Evolutionary conservation across 1,140 invertebrate genomes (phyloP).

Genomic region (Ceratina australensis): DNA sequence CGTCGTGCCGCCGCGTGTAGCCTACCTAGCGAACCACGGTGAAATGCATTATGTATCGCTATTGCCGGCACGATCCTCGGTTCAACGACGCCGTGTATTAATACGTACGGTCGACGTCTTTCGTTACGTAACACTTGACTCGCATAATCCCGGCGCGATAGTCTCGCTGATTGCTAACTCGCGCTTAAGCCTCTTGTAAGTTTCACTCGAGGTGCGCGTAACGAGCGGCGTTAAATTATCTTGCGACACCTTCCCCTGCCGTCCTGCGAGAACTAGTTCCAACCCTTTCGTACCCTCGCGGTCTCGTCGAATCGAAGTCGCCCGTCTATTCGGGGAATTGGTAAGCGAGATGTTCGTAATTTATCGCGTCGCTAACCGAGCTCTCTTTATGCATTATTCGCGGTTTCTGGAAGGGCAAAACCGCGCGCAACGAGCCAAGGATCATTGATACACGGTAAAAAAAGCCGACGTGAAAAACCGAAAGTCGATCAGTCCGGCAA

Average conservation of each 20-base stretch:
- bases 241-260: conserved; percentile 1
- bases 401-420: not conserved
- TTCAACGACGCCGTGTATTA: conserved; percentile 55
- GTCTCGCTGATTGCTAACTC: conserved; percentile 50
- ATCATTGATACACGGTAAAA: not conserved
- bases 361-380: too few species aligned
- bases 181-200: conserved; percentile 14
- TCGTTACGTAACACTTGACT: conserved; percentile 62
- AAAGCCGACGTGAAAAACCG: conserved; percentile 28
- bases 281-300: not conserved
- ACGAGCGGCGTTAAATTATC: conserved; percentile 21
- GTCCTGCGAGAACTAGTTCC: not conserved
- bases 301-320: not conserved
- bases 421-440: not conserved
- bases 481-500: conserved; percentile 8
- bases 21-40: conserved; percentile 53
- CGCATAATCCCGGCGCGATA: conserved; percentile 34
- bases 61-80: conserved; percentile 63
- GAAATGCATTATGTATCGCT: conserved; percentile 62
- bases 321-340: too few species aligned
- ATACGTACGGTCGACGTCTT: conserved; percentile 56
- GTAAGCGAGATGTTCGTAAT: too few species aligned
- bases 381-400: not conserved
- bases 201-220: not conserved
- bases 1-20: conserved; percentile 66